Evolutionary conservation across 2,113 vertebrate genomes (phyloP).

Genomic region (Campylorhamphus procurvoides): DNA sequence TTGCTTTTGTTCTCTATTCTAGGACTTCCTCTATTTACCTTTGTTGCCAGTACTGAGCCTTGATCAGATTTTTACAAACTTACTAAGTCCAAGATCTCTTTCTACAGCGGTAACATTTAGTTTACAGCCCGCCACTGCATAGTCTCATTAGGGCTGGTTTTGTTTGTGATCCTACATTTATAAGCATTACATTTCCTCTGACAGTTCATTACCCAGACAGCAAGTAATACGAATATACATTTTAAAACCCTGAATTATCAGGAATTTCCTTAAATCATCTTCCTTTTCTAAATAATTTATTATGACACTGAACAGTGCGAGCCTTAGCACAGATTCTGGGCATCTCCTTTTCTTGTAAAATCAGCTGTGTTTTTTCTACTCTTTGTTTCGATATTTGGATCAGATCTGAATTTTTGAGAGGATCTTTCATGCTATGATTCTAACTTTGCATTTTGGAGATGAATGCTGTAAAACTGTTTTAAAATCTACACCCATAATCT

Average conservation of each 20-base stretch:
- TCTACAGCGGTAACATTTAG: not conserved
- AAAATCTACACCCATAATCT: not conserved
- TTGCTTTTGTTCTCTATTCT: not conserved
- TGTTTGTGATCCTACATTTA: not conserved
- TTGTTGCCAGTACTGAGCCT: not conserved
- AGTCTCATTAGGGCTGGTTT: not conserved
- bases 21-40: not conserved
- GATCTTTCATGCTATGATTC: not conserved
- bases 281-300: not conserved
- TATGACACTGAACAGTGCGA: not conserved
- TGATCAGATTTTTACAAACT: not conserved
- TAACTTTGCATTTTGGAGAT: not conserved
- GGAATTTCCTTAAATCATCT: not conserved
- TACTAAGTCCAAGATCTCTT: not conserved
- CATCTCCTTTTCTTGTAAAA: not conserved
- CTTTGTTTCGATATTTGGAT: not conserved
- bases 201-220: not conserved
- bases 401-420: not conserved
- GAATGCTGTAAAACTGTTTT: not conserved
- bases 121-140: not conserved
- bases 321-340: not conserved
- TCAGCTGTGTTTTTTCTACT: not conserved
- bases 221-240: not conserved
- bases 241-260: not conserved
- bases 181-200: not conserved